Evolutionary conservation across 2,888 invertebrate species (phyloP).

Genomic region (Parnassius smintheus): DNA sequence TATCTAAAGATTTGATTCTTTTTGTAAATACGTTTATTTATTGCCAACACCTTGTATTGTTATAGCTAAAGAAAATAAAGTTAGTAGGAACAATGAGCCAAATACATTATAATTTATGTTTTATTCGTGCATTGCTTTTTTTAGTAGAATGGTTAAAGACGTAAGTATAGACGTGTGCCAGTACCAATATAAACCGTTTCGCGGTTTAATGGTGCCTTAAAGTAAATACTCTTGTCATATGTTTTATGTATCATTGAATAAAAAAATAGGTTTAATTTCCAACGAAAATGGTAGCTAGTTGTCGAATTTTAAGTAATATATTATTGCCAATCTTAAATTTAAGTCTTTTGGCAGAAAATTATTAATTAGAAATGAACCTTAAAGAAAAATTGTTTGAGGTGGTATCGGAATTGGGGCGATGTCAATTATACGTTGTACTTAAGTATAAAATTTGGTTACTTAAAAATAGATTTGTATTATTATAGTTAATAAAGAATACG

Average conservation of each 20-base stretch:
- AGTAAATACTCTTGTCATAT: no score
- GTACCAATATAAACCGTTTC: no score
- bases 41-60: slow-evolving; percentile 19
- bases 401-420: background rate
- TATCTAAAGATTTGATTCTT: slow-evolving; percentile 47
- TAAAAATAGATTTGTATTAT: no score
- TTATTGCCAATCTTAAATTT: background rate
- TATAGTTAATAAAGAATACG: no score
- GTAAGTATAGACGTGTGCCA: background rate
- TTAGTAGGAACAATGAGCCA: slow-evolving; percentile 22
- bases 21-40: slow-evolving; percentile 33
- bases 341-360: background rate
- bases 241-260: no score
- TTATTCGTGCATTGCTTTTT: background rate
- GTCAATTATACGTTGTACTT: no score
- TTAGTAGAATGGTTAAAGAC: background rate
- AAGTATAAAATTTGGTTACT: no score
- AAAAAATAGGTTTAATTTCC: background rate
- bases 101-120: background rate
- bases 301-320: background rate
- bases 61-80: slow-evolving; percentile 4
- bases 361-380: background rate
- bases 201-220: no score
- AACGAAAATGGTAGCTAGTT: background rate
- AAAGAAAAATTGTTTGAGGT: background rate